Evolutionary conservation across 2,888 invertebrate species (phyloP), one percentile per base, ranked within the genome.

Genomic region (Melinaea menophilus): DNA sequence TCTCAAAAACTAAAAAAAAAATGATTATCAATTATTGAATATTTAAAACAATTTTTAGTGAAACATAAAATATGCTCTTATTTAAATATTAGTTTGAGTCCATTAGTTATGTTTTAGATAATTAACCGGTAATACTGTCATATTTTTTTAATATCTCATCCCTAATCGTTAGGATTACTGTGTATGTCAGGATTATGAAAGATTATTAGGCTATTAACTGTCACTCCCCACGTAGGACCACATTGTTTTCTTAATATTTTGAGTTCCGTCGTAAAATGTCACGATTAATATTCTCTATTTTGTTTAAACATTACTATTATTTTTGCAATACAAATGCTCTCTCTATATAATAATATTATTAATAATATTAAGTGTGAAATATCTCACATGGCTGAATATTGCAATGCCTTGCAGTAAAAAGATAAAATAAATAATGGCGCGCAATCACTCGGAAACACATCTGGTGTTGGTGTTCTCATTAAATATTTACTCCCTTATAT

Each of bases 121-220:
- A 64, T 66, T 64, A 68, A 58, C 45, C 47, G 51, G 13, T 66
- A 66, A 66, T 62, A 60, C 62, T 64, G 59, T 60, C 64, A 60
- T 68, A 62, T 65, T 68, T 65, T 22, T 62, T 68, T 68, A 61
- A 68, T 59, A 60, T 63, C 54, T 51, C 58, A 55, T 64, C 56
- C 64, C 62, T 60, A 46, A 64, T 62, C 59, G 65, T 58, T 57
- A 48, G 58, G 56, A 67, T 67, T 67, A 67, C 58, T 54, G 62
- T 64, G 63, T 67, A 67, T 56, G 60, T 47, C 9, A 51, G 61
- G 45, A 58, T 58, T 58, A 58, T 54, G 61, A 54, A 48, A 63
- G 58, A 22, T 65, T 63, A 59, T 47, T 56, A 57, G 47, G 57
- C 41, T 41, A 57, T 55, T 56, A 46, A 41, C 9, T 41, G 12